Evolutionary conservation across 1,140 invertebrate species (phyloP).

Genomic region (Drosophila prosaltans): DNA sequence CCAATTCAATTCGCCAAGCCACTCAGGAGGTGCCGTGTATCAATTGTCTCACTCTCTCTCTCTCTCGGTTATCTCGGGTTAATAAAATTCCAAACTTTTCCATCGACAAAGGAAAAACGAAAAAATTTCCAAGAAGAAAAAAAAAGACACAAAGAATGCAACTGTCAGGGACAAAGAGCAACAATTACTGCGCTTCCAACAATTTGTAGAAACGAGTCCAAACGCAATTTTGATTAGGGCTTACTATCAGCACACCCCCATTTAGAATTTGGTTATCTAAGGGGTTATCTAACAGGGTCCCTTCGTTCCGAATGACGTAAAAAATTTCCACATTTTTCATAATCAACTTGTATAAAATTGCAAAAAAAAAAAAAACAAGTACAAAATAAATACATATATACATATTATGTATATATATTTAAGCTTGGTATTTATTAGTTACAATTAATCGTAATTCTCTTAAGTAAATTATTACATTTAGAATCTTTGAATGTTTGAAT

Average conservation of each 20-base stretch:
- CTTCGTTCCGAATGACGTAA: slow-evolving; percentile 1
- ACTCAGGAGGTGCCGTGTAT: not conserved
- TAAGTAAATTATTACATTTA: too few relatives aligned
- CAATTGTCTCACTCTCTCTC: not conserved
- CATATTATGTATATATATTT: not conserved
- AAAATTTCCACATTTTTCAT: slow-evolving; percentile 2
- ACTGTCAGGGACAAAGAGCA: too few relatives aligned
- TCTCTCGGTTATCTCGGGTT: not conserved
- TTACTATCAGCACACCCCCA: slow-evolving; percentile 7
- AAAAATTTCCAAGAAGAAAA: not conserved
- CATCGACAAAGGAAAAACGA: not conserved
- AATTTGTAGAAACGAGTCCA: not conserved
- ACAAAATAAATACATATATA: too few relatives aligned
- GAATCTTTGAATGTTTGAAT: too few relatives aligned
- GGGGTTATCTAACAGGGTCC: slow-evolving; percentile 7
- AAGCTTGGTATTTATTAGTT: too few relatives aligned
- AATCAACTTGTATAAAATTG: not conserved
- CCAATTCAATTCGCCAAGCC: not conserved
- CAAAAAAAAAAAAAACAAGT: not conserved
- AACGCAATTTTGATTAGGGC: slow-evolving; percentile 1
- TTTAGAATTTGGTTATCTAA: slow-evolving; percentile 3
- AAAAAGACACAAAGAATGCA: too few relatives aligned
- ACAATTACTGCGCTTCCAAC: not conserved
- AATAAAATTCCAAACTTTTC: not conserved
- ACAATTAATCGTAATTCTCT: too few relatives aligned